Base-by-base conservation (phyloP, 2,797 vertebrate species). In the Linurgus olivaceus region DNA sequence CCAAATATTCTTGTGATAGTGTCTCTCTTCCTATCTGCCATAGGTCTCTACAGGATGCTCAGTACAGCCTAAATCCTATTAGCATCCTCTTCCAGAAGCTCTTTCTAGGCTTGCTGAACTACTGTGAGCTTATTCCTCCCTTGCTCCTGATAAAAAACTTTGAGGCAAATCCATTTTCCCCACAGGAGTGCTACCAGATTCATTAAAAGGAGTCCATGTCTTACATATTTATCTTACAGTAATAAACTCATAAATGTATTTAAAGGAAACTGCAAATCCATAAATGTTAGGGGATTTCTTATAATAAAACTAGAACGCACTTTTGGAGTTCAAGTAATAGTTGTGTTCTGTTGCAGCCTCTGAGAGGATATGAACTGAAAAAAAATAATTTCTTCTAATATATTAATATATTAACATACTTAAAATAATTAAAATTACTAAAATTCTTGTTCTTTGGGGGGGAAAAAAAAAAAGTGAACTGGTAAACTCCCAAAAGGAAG, bases 381-480 rank as follows among this genome's bases (percentile, higher is more conserved):
- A 54, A 54, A 58, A 58, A 57, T 4, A 18, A 26, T 9, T 18
- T 58, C 4, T 37, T 58, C 24, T 37, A 26, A 17, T 12, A 37
- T 37, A 58, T 19, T 55, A 48, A 23, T 26, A 58, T 26, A 24
- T 17, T 54, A 55, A 26, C 35, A 65, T 31, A 31, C 2, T 44
- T 33, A 28, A 54, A 10, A 44, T 8, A 66, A 59, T 21, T 29
- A 19, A 61, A 92, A 65, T 42, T 52, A 45, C 38, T n/a, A 67
- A 71, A 16, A 9, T 1, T 1, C 11, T 2, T 19, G 28, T 8
- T 26, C 37, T 58, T 58, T 28, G 4, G 20, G 1, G 3, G 11
- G 1, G 3, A 18, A 58, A 75, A 26, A 66, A 35, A 14, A 42
- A 14, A 19, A 9, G 3, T 47, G 19, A 90, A 72, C 17, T 25